phyloP scores from a whole-genome alignment of 1,140 invertebrate genomes.

The Cyclina sinensis region DNA sequence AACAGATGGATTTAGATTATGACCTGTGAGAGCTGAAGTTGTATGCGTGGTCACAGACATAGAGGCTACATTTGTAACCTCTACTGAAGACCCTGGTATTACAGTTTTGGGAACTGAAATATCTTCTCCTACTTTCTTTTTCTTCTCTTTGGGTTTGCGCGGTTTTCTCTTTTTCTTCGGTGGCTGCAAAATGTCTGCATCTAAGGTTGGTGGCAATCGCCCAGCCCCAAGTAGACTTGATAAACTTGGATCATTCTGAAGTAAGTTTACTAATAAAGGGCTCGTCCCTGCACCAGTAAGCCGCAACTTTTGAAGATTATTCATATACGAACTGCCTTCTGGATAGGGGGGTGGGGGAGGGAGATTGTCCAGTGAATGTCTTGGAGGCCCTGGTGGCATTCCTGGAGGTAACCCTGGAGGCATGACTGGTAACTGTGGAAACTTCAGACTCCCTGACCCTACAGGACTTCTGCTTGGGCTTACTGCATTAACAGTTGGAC shows the following conservation, averaged over 20 bases:
- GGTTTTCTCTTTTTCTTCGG: constrained; percentile 81
- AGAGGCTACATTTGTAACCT: constrained; percentile 10
- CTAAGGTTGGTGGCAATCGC: constrained; percentile 75
- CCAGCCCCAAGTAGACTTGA: constrained; percentile 70
- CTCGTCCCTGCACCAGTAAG: constrained; percentile 88
- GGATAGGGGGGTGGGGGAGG: constrained; percentile 83
- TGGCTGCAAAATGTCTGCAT: constrained; percentile 77
- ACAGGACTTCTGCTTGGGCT: constrained; percentile 66
- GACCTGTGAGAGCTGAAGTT: constrained; percentile 20
- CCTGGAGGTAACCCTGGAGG: constrained; percentile 66
- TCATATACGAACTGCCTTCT: constrained; percentile 77
- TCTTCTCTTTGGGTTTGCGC: constrained; percentile 77
- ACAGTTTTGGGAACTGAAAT: constrained; percentile 71
- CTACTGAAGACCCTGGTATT: constrained; percentile 36
- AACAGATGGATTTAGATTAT: constrained; percentile 43
- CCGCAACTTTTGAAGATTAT: constrained; percentile 74
- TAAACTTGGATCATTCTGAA: constrained; percentile 92
- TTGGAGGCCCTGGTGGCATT: constrained; percentile 70
- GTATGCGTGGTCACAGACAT: constrained; percentile 1
- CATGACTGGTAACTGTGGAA: constrained; percentile 70
- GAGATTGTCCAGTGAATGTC: constrained; percentile 72
- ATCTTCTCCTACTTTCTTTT: constrained; percentile 37
- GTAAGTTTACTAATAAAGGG: constrained; percentile 95
- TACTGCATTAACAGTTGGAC: constrained; percentile 57
- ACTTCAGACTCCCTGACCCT: constrained; percentile 60